A percentile compares a stretch with the other conserved stretches of the same genome.
phyloP scores from a whole-genome alignment of 2,888 invertebrate species.

The Andrena camellia region DNA sequence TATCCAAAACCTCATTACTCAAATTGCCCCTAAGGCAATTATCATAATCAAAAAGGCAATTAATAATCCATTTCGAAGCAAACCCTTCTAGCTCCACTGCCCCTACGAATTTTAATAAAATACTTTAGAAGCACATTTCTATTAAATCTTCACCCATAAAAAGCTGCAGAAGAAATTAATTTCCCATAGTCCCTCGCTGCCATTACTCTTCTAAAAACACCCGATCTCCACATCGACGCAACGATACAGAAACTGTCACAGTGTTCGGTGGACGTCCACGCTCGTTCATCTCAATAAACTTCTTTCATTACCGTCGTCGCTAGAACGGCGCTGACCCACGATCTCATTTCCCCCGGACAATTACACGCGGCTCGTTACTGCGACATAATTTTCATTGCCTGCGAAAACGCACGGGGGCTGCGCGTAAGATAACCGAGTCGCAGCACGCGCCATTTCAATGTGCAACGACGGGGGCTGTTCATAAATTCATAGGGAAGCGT shows the following conservation, averaged over 20 bases:
- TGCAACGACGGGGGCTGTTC: conserved; percentile 34
- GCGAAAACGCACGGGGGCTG: conserved; percentile 44
- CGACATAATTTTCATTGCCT: conserved; percentile 68
- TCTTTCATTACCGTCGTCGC: conserved; percentile 59
- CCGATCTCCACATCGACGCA: neutral
- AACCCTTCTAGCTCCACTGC: too few species aligned
- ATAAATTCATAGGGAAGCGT: conserved; percentile 52
- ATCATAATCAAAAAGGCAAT: too few species aligned
- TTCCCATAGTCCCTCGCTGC: too few species aligned
- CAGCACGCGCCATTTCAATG: conserved; percentile 7
- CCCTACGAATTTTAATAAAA: too few species aligned
- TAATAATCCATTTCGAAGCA: too few species aligned
- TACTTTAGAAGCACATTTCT: too few species aligned
- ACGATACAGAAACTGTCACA: conserved; percentile 17
- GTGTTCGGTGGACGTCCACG: neutral
- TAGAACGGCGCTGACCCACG: conserved; percentile 23
- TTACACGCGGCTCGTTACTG: conserved; percentile 62
- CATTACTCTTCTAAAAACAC: neutral
- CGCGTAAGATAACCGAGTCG: conserved; percentile 54
- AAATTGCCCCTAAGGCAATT: too few species aligned
- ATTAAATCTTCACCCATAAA: too few species aligned
- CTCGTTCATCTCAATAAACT: conserved; percentile 68
- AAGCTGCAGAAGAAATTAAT: too few species aligned
- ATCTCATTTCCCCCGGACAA: conserved; percentile 67
- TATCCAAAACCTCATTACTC: too few species aligned